phyloP scores from a whole-genome alignment of 2,113 vertebrate genomes.

The Hippocampus comes region DNA sequence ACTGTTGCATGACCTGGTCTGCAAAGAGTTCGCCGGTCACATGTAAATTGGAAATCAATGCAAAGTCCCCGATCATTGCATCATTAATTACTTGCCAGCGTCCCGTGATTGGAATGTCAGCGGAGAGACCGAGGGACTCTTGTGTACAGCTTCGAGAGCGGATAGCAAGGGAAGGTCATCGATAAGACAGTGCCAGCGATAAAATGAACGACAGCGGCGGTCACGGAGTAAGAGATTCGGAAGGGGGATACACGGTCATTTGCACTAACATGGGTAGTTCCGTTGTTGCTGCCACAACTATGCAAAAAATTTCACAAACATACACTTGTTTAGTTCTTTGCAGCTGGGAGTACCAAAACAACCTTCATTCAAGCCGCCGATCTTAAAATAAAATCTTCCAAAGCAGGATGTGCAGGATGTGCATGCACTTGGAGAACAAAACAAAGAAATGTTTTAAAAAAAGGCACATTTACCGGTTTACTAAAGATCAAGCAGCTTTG shows the following conservation, averaged over 20 bases:
- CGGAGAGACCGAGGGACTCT: background rate
- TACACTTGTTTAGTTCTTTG: too few relatives aligned
- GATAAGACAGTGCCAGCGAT: slow-evolving; percentile 11
- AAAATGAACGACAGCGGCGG: background rate
- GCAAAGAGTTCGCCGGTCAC: slow-evolving; percentile 10
- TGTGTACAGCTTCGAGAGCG: background rate
- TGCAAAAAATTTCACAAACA: background rate
- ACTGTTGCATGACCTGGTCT: background rate
- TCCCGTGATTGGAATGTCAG: slow-evolving; percentile 13
- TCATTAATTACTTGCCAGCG: slow-evolving; percentile 19
- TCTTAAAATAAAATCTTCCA: background rate
- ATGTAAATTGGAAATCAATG: slow-evolving; percentile 35
- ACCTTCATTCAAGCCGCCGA: background rate
- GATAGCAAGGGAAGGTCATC: slow-evolving; percentile 17
- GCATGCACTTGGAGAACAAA: background rate
- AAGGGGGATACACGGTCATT: background rate
- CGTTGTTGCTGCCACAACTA: background rate
- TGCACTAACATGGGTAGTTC: background rate
- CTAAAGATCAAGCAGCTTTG: too few relatives aligned
- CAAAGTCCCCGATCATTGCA: slow-evolving; percentile 7
- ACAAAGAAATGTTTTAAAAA: too few relatives aligned
- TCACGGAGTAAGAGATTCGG: background rate
- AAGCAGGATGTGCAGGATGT: background rate
- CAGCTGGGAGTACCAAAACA: background rate
- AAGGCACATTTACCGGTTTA: too few relatives aligned